A percentile compares a stretch with the other conserved stretches of the same genome.
Evolutionary conservation across 2,113 vertebrate genomes (phyloP).

Genomic region (Gasterosteus aculeatus): DNA sequence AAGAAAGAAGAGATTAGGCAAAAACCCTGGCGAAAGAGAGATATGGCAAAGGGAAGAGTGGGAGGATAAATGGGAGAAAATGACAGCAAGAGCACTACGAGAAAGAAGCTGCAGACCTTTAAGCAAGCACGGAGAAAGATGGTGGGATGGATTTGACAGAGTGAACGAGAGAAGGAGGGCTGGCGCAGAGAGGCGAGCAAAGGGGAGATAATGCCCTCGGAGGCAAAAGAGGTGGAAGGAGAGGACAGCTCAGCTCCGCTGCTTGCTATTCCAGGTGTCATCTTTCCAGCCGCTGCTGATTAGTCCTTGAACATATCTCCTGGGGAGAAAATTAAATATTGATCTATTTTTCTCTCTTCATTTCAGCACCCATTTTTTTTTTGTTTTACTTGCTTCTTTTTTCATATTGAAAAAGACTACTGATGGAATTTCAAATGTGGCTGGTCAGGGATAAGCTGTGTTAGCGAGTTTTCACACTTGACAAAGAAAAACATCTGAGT

Average conservation of each 20-base stretch:
- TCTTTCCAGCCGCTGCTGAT: constrained; percentile 78
- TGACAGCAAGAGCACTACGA: constrained; percentile 30
- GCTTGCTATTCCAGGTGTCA: constrained; percentile 82
- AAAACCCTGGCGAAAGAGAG: not conserved
- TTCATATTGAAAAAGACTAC: constrained; percentile 47
- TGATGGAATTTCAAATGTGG: constrained; percentile 66
- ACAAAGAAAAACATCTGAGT: constrained; percentile 6
- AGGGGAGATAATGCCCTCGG: constrained; percentile 39
- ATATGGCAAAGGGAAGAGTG: not conserved
- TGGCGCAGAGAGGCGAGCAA: constrained; percentile 33
- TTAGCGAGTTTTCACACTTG: constrained; percentile 29
- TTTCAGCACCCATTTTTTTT: constrained; percentile 43
- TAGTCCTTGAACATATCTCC: constrained; percentile 81
- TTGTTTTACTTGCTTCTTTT: constrained; percentile 33
- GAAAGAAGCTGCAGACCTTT: constrained; percentile 33
- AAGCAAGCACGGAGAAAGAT: constrained; percentile 35
- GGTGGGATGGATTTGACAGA: constrained; percentile 55
- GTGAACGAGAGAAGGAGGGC: constrained; percentile 34
- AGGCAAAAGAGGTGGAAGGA: constrained; percentile 45
- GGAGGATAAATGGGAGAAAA: constrained; percentile 39
- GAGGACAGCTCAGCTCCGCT: constrained; percentile 53
- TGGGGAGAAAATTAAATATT: constrained; percentile 85
- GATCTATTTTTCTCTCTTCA: constrained; percentile 79
- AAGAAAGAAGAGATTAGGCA: constrained; percentile 41
- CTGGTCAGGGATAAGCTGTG: constrained; percentile 34